Evolutionary conservation across 2,797 vertebrate genomes (phyloP).

Genomic region (Apogon hyalosoma): DNA sequence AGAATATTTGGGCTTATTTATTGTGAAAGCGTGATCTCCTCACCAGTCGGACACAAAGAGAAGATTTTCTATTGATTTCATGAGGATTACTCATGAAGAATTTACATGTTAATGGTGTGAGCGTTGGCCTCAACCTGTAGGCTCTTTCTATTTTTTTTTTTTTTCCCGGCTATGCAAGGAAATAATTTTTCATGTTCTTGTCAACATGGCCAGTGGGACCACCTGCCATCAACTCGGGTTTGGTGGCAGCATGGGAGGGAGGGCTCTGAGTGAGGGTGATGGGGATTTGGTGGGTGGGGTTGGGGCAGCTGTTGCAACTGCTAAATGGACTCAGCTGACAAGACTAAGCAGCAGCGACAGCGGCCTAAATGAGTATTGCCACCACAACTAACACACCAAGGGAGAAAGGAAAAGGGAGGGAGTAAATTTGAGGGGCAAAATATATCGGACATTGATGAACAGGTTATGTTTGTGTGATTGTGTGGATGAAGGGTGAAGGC

Average conservation of each 20-base stretch:
- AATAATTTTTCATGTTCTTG: slow-evolving; percentile 59
- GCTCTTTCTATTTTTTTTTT: slow-evolving; percentile 16
- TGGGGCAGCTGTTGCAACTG: slow-evolving; percentile 70
- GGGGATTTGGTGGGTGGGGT: slow-evolving; percentile 35
- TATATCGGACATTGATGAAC: slow-evolving; percentile 71
- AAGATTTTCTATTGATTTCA: slow-evolving; percentile 4
- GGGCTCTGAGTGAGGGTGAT: neutral
- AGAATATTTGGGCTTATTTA: slow-evolving; percentile 13
- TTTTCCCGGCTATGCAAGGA: slow-evolving; percentile 24
- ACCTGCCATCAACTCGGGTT: slow-evolving; percentile 69
- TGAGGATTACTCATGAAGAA: neutral
- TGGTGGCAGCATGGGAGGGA: slow-evolving; percentile 25
- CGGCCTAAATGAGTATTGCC: slow-evolving; percentile 61
- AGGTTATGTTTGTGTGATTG: slow-evolving; percentile 26
- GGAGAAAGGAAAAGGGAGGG: slow-evolving; percentile 71
- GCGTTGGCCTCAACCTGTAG: slow-evolving; percentile 18
- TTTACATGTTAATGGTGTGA: neutral
- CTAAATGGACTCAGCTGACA: slow-evolving; percentile 83
- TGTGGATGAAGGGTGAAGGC: neutral
- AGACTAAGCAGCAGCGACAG: slow-evolving; percentile 61
- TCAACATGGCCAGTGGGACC: slow-evolving; percentile 37
- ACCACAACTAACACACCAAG: slow-evolving; percentile 40
- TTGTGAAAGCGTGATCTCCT: slow-evolving; percentile 7
- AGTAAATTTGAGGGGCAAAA: slow-evolving; percentile 42
- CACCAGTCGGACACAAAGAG: neutral